These are phyloP conservation scores for Brachionus rubens DNA, from an alignment of 1,140 invertebrate genomes.

Conservation along the genomic window DNA sequence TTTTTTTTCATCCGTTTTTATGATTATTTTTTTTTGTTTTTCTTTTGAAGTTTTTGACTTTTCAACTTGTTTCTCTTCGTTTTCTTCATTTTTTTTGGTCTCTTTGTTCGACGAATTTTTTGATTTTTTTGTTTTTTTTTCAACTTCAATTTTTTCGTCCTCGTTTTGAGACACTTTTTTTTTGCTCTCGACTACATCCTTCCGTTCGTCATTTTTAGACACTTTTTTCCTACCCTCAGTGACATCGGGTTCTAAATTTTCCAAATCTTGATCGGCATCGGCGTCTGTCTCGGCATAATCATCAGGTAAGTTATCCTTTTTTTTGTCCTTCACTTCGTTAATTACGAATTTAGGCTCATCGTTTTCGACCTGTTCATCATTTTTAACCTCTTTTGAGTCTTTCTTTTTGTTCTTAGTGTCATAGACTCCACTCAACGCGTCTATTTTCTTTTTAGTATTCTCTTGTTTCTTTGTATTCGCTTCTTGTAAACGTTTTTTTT, in stretches of 20 bases:
- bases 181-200: no score
- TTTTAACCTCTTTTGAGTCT: conserved; percentile 48
- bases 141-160: background rate
- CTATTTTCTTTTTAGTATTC: conserved; percentile 46
- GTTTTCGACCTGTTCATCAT: conserved; percentile 42
- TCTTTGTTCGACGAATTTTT: background rate
- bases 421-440: background rate
- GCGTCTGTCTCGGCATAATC: conserved; percentile 22
- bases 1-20: conserved; percentile 58
- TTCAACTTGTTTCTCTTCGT: conserved; percentile 51
- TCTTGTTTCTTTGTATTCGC: conserved; percentile 20
- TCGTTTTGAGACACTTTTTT: no score
- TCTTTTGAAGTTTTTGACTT: conserved; percentile 51
- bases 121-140: background rate
- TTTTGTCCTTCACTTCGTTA: no score
- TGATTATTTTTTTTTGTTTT: conserved; percentile 53
- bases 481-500: background rate
- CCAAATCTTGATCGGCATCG: background rate
- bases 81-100: conserved; percentile 44
- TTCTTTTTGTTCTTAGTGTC: conserved; percentile 32
- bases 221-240: background rate
- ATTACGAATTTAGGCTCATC: no score
- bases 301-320: background rate
- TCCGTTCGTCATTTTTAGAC: background rate
- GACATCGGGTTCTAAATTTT: background rate